These are phyloP conservation scores for Penaeus chinensis DNA, from an alignment of 1,140 invertebrate genomes.

Conservation along the genomic window DNA sequence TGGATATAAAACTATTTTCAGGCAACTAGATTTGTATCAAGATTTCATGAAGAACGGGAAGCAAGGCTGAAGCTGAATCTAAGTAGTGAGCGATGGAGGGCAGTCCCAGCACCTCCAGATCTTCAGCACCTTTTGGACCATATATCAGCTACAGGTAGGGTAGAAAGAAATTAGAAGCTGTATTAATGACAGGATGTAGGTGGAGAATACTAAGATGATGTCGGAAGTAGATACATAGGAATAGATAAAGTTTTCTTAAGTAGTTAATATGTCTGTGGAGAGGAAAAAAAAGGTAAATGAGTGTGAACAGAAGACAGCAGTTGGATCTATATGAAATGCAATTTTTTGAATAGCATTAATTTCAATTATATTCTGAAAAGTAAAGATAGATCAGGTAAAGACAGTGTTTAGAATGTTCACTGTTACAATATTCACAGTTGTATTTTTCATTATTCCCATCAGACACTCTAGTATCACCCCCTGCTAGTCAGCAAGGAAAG, in stretches of 20 bases:
- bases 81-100: slow-evolving; percentile 93
- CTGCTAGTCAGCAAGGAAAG: slow-evolving; percentile 18
- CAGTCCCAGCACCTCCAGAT: slow-evolving; percentile 88
- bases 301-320: no score
- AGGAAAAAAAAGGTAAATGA: no score
- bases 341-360: no score
- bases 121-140: slow-evolving; percentile 87
- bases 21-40: slow-evolving; percentile 89
- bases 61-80: slow-evolving; percentile 85
- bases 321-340: no score
- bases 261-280: no score
- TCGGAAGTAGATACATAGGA: no score
- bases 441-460: background rate
- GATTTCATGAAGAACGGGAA: slow-evolving; percentile 90
- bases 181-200: background rate
- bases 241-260: no score
- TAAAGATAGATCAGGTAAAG: no score
- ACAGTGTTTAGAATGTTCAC: no score
- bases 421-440: background rate
- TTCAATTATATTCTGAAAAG: no score
- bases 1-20: slow-evolving; percentile 67
- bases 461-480: slow-evolving; percentile 53
- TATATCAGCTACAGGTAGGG: slow-evolving; percentile 72
- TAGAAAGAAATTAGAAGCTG: background rate
- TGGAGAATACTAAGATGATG: no score